Base-by-base conservation (phyloP, 2,797 vertebrate genomes). In the Clarias pachynema region DNA sequence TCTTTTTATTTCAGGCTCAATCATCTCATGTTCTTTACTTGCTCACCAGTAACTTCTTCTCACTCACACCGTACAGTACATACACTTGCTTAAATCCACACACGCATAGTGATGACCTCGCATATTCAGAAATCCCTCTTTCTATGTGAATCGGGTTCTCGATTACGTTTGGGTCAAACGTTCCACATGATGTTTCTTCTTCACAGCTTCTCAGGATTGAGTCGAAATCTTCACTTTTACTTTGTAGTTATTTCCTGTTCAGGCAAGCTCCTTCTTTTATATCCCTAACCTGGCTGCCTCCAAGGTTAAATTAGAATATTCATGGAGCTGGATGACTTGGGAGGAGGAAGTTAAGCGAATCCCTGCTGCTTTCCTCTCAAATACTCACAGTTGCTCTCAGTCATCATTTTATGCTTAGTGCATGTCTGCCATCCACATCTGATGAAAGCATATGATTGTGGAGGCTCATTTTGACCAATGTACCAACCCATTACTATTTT, bases 221-320 rank as follows among this genome's bases (percentile, higher is more conserved):
- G 40, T 63, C 70, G 40, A 66, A 82, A 80, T 70, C 56, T 74
- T 53, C 4, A 66, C 31, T 79, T 82, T 86, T 63, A 24, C 74
- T 82, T 59, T 49, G 77, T 66, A 79, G 74, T 63, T 72, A 72
- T 73, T 86, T 83, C 75, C 85, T 70, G 15, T 56, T 82, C 81
- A 86, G 74, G 56, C 26, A 78, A 53, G 74, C 75, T 87, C 37
- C 69, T 26, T 29, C 74, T 87, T 79, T 81, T 72, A 63, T 59
- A 78, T 82, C 66, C 81, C 20, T 66, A 59, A 81, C 53, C 20
- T 73, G 74, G 79, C 79, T 84, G 82, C 73, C 83, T 81, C 40
- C n/a, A 75, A 73, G 84, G 82, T 87, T 79, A 86, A 72, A 86
- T 89, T 86, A 87, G 84, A 87, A 86, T 87, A 89, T 89, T 86